phyloP scores from a whole-genome alignment of 2,888 invertebrate species.

The Amiota communis region DNA sequence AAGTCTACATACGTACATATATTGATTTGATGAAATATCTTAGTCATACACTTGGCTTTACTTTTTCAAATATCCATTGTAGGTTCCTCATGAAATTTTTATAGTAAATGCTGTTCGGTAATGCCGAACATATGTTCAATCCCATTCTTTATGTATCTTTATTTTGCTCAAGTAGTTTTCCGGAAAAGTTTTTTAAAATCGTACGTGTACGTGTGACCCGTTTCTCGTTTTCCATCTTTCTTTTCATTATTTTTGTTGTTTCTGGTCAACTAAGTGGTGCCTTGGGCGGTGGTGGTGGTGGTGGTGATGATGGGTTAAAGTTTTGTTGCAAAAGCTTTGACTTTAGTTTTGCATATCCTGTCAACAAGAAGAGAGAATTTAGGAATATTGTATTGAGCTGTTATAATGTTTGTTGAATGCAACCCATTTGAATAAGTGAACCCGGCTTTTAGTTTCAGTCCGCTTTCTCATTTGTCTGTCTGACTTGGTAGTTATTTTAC shows the following conservation, averaged over 20 bases:
- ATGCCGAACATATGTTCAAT: no score
- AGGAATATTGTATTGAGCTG: not conserved
- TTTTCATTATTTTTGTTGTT: not conserved
- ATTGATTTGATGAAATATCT: no score
- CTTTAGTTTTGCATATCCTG: constrained; percentile 30
- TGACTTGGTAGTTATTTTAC: not conserved
- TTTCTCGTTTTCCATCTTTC: not conserved
- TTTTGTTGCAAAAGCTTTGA: constrained; percentile 27
- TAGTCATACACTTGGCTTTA: no score
- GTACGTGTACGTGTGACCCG: constrained; percentile 5
- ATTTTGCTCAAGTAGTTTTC: constrained; percentile 29
- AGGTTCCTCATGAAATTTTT: no score
- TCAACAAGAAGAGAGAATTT: constrained; percentile 20
- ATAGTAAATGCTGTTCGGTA: no score
- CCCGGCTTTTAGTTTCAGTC: not conserved
- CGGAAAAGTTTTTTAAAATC: constrained; percentile 19
- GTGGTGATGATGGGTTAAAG: not conserved
- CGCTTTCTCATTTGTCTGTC: not conserved
- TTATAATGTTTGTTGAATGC: not conserved
- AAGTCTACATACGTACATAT: no score
- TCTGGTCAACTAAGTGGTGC: no score
- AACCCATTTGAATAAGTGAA: not conserved
- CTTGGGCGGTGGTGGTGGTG: no score
- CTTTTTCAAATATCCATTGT: no score
- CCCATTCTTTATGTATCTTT: constrained; percentile 1